Evolutionary conservation across 2,888 invertebrate genomes (phyloP).

Genomic region (Acholoe squamosa): DNA sequence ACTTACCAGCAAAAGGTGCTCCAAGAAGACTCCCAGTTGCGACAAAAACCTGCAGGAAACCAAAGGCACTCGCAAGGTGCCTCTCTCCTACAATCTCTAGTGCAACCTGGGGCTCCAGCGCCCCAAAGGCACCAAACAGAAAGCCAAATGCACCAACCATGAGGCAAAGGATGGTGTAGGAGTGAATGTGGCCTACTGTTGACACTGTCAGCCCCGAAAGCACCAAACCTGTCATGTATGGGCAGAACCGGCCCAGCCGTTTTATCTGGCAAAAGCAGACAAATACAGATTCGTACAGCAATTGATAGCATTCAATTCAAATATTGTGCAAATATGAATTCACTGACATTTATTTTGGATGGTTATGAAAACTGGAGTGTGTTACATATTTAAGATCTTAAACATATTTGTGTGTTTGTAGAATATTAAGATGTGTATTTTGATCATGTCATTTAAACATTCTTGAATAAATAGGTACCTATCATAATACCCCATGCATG

Average conservation of each 20-base stretch:
- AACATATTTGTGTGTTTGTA: too few relatives aligned
- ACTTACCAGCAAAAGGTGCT: constrained; percentile 31
- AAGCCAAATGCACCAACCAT: constrained; percentile 9
- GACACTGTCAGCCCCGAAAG: neutral
- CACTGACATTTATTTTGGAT: too few relatives aligned
- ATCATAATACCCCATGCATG: too few relatives aligned
- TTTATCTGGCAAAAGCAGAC: neutral
- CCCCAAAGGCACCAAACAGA: constrained; percentile 15
- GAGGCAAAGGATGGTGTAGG: neutral
- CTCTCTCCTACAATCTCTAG: constrained; percentile 16
- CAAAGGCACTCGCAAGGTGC: neutral
- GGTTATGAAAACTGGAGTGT: too few relatives aligned
- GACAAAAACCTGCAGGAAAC: constrained; percentile 27
- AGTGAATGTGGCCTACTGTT: neutral
- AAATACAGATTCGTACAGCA: too few relatives aligned
- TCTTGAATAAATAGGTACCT: too few relatives aligned
- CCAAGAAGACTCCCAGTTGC: constrained; percentile 18
- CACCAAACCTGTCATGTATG: neutral
- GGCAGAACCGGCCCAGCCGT: neutral
- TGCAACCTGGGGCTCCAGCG: neutral
- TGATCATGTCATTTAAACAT: too few relatives aligned
- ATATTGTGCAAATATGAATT: too few relatives aligned
- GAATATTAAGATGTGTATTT: too few relatives aligned
- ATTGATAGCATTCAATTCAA: too few relatives aligned
- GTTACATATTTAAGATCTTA: too few relatives aligned